These are phyloP conservation scores for Himalopsyche anomala DNA, from an alignment of 2,888 invertebrate species.

Conservation along the genomic window DNA sequence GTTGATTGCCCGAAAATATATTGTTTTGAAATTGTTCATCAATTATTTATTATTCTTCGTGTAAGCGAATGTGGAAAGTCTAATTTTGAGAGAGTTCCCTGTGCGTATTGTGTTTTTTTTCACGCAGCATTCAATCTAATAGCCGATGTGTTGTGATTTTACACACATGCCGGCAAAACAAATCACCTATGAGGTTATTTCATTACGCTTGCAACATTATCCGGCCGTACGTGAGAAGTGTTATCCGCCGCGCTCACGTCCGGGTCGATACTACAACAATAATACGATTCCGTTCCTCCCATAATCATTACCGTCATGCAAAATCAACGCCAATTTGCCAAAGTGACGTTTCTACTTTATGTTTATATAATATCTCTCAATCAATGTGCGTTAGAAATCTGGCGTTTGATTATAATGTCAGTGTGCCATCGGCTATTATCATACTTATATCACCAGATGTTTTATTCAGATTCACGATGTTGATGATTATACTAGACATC, in stretches of 20 bases:
- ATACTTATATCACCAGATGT: too few relatives aligned
- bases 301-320: background rate
- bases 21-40: background rate
- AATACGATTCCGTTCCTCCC: conserved; percentile 7
- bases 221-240: background rate
- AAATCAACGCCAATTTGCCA: conserved; percentile 34
- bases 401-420: background rate
- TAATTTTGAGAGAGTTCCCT: conserved; percentile 9
- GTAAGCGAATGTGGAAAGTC: conserved; percentile 1
- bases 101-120: conserved; percentile 1
- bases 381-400: conserved; percentile 1
- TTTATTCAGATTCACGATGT: too few relatives aligned
- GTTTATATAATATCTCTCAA: conserved; percentile 31
- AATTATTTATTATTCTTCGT: background rate
- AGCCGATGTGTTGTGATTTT: conserved; percentile 9
- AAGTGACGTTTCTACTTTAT: conserved; percentile 3
- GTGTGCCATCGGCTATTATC: background rate
- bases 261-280: conserved; percentile 5
- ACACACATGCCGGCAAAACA: background rate
- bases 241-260: conserved; percentile 26
- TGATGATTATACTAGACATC: too few relatives aligned
- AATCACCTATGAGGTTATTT: conserved; percentile 13
- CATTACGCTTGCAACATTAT: conserved; percentile 29
- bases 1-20: background rate
- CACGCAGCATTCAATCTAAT: background rate